phyloP scores from a whole-genome alignment of 2,797 vertebrate genomes.

The Serranus cabrilla region DNA sequence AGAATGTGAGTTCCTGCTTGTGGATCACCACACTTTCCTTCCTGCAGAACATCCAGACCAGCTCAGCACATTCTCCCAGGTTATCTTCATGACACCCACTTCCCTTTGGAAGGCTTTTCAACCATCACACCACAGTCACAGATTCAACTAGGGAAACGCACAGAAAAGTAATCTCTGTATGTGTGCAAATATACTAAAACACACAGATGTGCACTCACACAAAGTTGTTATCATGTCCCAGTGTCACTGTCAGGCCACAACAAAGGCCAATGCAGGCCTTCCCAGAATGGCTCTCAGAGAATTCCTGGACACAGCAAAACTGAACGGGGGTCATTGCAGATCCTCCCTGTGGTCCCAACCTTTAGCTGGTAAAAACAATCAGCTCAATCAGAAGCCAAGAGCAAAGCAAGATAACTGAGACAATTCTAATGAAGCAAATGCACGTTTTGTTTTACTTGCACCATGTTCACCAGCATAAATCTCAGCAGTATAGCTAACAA shows the following conservation, averaged over 20 bases:
- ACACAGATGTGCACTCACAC: constrained; percentile 19
- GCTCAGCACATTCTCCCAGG: constrained; percentile 86
- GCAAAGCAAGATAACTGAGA: background rate
- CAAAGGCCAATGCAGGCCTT: constrained; percentile 31
- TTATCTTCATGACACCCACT: constrained; percentile 82
- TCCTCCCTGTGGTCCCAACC: background rate
- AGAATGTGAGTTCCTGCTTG: constrained; percentile 80
- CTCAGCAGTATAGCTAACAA: background rate
- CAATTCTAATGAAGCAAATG: background rate
- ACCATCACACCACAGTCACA: constrained; percentile 46
- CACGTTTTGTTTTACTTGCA: background rate
- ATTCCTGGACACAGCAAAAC: constrained; percentile 54
- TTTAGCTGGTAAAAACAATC: constrained; percentile 28
- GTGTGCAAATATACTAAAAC: constrained; percentile 42
- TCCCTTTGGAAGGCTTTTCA: constrained; percentile 66
- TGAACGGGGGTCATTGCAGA: constrained; percentile 18
- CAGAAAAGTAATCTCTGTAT: constrained; percentile 28
- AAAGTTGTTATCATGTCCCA: constrained; percentile 20
- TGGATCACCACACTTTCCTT: constrained; percentile 81
- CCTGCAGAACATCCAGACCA: constrained; percentile 71
- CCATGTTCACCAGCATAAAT: background rate
- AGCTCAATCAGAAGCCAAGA: constrained; percentile 15
- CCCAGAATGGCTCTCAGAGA: constrained; percentile 35
- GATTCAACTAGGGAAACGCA: constrained; percentile 21
- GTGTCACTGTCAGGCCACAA: constrained; percentile 35